Conservation (phyloP, 2,888 invertebrate species). For the Conomelus anceps region DNA sequence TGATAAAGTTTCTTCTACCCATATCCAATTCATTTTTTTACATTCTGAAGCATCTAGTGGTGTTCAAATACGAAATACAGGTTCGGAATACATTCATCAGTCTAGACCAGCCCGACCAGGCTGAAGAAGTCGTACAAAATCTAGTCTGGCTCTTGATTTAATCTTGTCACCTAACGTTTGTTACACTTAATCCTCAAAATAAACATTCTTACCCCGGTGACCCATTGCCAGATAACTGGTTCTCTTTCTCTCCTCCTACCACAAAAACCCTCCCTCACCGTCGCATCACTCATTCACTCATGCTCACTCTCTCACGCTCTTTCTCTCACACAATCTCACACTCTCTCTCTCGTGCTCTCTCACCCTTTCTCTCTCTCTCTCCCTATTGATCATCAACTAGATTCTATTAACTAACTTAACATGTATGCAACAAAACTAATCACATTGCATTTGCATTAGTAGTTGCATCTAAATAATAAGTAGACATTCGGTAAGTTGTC, state of each 20-base stretch:
- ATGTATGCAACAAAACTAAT: background rate
- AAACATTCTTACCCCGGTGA: background rate
- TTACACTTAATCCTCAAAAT: background rate
- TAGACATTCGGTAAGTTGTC: background rate
- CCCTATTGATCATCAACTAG: background rate
- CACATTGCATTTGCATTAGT: background rate
- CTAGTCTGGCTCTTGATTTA: background rate
- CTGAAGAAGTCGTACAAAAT: background rate
- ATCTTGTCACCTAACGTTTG: background rate
- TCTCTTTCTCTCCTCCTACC: background rate
- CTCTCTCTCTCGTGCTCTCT: too few species aligned
- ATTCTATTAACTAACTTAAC: background rate
- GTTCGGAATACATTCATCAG: background rate
- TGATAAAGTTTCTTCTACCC: background rate
- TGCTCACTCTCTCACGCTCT: too few species aligned
- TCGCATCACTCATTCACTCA: background rate
- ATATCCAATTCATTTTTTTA: background rate
- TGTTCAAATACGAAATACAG: background rate
- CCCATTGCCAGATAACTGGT: background rate
- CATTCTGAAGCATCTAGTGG: background rate
- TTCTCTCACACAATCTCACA: too few species aligned
- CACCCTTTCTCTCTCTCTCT: too few species aligned
- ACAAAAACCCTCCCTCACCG: background rate
- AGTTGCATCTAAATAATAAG: background rate
- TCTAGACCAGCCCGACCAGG: background rate